A percentile compares a stretch with the other conserved stretches of the same genome.
phyloP scores from a whole-genome alignment of 2,797 vertebrate genomes.

The Threskiornis aethiopicus region DNA sequence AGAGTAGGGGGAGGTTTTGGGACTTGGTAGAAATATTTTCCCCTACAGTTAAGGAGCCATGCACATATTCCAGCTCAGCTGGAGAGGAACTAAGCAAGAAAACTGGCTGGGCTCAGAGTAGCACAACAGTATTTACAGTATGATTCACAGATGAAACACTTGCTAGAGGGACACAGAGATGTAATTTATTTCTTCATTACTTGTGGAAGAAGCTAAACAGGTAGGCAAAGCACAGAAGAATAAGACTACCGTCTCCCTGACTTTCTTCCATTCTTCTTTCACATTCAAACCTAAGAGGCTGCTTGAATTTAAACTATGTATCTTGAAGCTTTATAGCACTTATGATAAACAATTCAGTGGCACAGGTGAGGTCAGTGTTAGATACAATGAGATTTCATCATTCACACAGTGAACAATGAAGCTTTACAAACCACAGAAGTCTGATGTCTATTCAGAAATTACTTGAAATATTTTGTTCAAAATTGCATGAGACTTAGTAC shows the following conservation, averaged over 20 bases:
- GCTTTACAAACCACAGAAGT: background rate
- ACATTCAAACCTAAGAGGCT: background rate
- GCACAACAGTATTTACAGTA: background rate
- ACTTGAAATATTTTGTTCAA: background rate
- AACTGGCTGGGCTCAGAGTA: background rate
- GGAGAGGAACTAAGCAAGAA: background rate
- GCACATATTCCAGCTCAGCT: background rate
- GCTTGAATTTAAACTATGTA: background rate
- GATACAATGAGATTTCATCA: background rate
- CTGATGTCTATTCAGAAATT: background rate
- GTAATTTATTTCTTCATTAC: background rate
- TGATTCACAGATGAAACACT: background rate
- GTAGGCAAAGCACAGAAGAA: background rate
- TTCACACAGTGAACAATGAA: background rate
- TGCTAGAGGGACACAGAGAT: background rate
- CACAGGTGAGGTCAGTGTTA: background rate
- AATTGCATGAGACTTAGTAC: background rate
- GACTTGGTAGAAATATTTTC: background rate
- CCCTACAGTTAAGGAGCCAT: background rate
- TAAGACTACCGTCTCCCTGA: background rate
- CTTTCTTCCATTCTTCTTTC: background rate
- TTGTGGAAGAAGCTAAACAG: background rate
- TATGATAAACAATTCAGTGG: background rate
- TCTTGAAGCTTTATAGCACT: background rate
- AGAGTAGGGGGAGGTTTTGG: background rate